Conservation (phyloP, 2,113 vertebrate species). For the Trogon surrucura region DNA sequence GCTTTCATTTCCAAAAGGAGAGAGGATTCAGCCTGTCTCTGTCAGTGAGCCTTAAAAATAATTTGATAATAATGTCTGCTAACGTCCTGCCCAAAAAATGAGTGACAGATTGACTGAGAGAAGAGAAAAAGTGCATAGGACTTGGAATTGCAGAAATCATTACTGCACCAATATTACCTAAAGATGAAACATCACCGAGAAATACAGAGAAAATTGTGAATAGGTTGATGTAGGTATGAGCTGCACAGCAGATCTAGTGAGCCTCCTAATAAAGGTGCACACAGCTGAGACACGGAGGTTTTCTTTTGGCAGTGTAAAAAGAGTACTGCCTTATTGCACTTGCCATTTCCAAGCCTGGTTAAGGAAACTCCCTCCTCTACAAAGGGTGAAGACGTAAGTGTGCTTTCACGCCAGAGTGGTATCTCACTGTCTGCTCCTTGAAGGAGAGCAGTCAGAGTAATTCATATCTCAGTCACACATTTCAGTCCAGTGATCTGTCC, state of each 20-base stretch:
- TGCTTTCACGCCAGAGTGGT: neutral
- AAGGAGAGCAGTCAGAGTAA: neutral
- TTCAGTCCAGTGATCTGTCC: neutral
- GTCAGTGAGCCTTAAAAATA: conserved; percentile 36
- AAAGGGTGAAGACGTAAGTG: neutral
- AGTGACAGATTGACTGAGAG: neutral
- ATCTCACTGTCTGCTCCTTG: neutral
- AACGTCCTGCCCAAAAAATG: neutral
- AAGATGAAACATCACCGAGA: neutral
- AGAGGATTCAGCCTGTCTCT: neutral
- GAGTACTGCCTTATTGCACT: neutral
- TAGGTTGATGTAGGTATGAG: neutral
- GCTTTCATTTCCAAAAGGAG: neutral
- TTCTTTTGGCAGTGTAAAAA: neutral
- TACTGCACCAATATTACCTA: neutral
- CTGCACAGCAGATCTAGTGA: neutral
- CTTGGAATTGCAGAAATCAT: neutral
- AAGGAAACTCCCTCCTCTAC: neutral
- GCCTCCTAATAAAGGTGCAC: neutral
- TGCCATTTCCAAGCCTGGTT: neutral
- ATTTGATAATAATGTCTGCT: conserved; percentile 15
- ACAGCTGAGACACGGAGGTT: neutral
- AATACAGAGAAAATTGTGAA: neutral
- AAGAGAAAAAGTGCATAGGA: neutral
- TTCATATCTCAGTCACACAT: neutral